These are phyloP conservation scores for Latrodectus geometricus DNA, from an alignment of 1,140 invertebrate species.

Conservation along the genomic window DNA sequence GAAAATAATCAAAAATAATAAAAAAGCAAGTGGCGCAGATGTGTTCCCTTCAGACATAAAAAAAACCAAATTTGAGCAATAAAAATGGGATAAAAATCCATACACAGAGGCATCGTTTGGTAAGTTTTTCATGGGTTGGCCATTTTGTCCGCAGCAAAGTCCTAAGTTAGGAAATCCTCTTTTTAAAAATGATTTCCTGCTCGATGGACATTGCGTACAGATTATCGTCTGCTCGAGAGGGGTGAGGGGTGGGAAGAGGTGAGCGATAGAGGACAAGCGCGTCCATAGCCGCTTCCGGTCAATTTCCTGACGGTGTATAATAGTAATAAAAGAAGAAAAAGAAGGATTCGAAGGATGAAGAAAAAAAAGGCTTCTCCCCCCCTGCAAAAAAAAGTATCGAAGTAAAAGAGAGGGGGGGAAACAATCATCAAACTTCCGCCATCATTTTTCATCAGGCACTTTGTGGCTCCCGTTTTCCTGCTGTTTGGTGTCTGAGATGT, in stretches of 20 bases:
- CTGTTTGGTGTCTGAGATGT: background rate
- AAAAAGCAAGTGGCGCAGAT: no score
- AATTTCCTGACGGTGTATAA: constrained; percentile 27
- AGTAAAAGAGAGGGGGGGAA: background rate
- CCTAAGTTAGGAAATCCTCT: constrained; percentile 14
- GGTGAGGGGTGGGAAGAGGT: background rate
- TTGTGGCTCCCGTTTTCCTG: constrained; percentile 30
- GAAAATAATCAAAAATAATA: no score
- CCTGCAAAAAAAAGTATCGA: no score
- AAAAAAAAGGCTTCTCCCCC: no score
- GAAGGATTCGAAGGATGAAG: background rate
- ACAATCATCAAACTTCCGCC: constrained; percentile 28
- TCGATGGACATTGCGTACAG: constrained; percentile 10
- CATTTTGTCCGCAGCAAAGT: constrained; percentile 1
- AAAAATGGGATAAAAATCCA: no score
- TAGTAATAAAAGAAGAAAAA: constrained; percentile 20
- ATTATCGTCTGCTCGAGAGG: background rate
- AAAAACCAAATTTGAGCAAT: no score
- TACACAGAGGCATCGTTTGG: background rate
- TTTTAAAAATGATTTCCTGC: constrained; percentile 27
- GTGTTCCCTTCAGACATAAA: no score
- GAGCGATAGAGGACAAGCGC: background rate
- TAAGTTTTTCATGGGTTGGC: constrained; percentile 6
- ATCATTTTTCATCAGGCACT: constrained; percentile 35
- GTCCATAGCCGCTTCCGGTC: constrained; percentile 22